phyloP scores from a whole-genome alignment of 2,797 vertebrate species.

The Labeo calbasu region DNA sequence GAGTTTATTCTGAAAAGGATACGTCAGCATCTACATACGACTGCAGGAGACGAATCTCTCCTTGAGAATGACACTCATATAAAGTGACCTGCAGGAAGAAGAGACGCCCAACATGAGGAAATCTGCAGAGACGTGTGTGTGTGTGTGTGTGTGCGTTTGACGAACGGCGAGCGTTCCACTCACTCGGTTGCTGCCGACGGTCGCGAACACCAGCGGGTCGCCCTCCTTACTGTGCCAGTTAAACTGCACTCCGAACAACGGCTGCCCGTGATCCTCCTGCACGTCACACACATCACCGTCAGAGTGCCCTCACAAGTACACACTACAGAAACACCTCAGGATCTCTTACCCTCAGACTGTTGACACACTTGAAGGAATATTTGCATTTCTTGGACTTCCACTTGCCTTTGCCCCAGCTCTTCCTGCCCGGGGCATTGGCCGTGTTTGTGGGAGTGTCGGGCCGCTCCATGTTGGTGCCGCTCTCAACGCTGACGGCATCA shows the following conservation, averaged over 20 bases:
- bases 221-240: conserved; percentile 99
- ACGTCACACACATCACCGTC: neutral
- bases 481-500: conserved; percentile 94
- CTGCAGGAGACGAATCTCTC: conserved; percentile 93
- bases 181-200: conserved; percentile 97
- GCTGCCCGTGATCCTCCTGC: conserved; percentile 97
- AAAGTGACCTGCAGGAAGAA: conserved; percentile 86
- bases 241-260: conserved; percentile 97
- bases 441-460: conserved; percentile 98
- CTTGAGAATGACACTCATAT: conserved; percentile 98
- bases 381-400: conserved; percentile 99
- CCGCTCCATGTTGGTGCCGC: conserved; percentile 91
- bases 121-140: neutral
- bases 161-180: conserved; percentile 58
- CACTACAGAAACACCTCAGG: neutral
- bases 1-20: conserved; percentile 81
- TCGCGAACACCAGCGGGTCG: conserved; percentile 96
- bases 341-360: conserved; percentile 90
- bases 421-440: conserved; percentile 91
- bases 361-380: conserved; percentile 98
- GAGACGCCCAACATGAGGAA: neutral
- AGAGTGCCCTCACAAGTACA: neutral
- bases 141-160: neutral
- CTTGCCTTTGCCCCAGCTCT: conserved; percentile 98
- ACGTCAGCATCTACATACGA: conserved; percentile 98